Evolutionary conservation across 2,888 invertebrate species (phyloP).

Genomic region (Drosophila paranaensis): DNA sequence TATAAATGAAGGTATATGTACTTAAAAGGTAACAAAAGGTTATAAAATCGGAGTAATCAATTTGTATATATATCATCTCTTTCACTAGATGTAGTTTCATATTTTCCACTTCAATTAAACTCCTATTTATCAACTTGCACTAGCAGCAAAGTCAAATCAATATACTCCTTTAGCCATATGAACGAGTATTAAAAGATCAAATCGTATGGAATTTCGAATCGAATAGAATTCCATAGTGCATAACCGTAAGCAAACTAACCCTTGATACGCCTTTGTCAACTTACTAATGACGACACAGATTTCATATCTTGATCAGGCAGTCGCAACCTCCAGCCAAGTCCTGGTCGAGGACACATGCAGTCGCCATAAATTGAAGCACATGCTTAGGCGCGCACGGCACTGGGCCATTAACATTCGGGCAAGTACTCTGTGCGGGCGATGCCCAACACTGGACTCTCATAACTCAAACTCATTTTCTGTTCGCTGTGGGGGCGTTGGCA

Average conservation of each 20-base stretch:
- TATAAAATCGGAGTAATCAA: too few relatives aligned
- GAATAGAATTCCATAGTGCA: conserved; percentile 65
- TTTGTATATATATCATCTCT: too few relatives aligned
- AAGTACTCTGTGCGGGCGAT: conserved; percentile 10
- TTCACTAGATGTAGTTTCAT: too few relatives aligned
- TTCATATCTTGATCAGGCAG: conserved; percentile 68
- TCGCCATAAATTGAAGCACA: conserved; percentile 77
- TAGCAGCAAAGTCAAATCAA: neutral
- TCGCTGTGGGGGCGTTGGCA: conserved; percentile 37
- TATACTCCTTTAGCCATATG: neutral
- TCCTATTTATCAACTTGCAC: neutral
- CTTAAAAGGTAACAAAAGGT: too few relatives aligned
- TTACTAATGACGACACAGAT: conserved; percentile 80
- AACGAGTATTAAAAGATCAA: conserved; percentile 10
- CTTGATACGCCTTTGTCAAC: conserved; percentile 56
- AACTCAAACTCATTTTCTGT: conserved; percentile 33
- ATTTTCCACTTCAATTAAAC: neutral
- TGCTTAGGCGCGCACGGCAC: conserved; percentile 74
- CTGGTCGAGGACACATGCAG: conserved; percentile 42
- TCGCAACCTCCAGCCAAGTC: conserved; percentile 8
- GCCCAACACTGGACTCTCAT: conserved; percentile 27
- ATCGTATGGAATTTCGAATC: conserved; percentile 14
- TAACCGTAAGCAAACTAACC: conserved; percentile 49
- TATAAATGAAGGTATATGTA: neutral
- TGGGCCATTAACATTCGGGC: conserved; percentile 61